Percentiles rank a stretch among this genome's conserved stretches.
phyloP scores from a whole-genome alignment of 1,140 invertebrate species.

The Drosophila fuyamai region DNA sequence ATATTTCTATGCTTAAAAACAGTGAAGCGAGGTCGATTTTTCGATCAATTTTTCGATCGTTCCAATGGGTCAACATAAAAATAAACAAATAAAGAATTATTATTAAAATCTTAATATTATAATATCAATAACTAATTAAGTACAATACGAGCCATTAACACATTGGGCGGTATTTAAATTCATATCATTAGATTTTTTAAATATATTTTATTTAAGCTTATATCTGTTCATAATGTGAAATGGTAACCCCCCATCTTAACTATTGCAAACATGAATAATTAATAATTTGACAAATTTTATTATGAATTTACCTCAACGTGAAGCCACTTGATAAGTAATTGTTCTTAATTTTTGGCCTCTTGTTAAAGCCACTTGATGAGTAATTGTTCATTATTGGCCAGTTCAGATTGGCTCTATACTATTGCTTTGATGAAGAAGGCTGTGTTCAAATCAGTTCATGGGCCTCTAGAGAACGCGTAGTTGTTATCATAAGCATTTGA shows the following conservation, averaged over 20 bases:
- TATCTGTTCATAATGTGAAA: constrained; percentile 3
- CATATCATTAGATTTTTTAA: not conserved
- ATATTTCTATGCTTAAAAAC: too few species aligned
- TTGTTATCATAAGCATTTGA: not conserved
- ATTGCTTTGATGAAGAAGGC: constrained; percentile 10
- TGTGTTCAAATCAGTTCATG: constrained; percentile 17
- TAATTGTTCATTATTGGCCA: constrained; percentile 1
- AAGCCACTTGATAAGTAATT: constrained; percentile 1
- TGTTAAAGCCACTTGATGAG: not conserved
- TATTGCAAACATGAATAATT: constrained; percentile 1
- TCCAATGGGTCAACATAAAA: too few species aligned
- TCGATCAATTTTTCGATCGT: too few species aligned
- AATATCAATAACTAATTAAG: not conserved
- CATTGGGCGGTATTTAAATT: not conserved
- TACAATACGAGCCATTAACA: too few species aligned
- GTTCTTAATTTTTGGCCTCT: constrained; percentile 1
- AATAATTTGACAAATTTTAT: constrained; percentile 7
- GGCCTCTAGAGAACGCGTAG: constrained; percentile 20
- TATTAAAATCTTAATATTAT: too few species aligned
- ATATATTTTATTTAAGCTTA: constrained; percentile 4
- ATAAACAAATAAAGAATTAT: too few species aligned
- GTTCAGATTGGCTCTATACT: constrained; percentile 7
- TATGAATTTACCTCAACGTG: not conserved
- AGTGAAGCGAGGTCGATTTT: too few species aligned
- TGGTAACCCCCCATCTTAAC: not conserved